Evolutionary conservation across 2,888 invertebrate genomes (phyloP).

Genomic region (Mythimna albipuncta): DNA sequence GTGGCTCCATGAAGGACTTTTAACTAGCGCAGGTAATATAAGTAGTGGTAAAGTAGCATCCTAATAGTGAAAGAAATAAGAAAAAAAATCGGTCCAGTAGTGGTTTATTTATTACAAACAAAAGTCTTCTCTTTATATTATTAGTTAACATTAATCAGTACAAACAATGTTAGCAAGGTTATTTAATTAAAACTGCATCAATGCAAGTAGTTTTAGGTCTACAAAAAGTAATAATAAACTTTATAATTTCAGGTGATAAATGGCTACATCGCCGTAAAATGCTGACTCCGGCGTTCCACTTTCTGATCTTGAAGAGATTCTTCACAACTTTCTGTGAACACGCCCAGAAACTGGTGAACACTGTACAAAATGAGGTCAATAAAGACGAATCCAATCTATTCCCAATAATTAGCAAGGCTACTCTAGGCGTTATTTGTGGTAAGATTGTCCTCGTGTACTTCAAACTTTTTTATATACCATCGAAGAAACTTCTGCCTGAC

Average conservation of each 20-base stretch:
- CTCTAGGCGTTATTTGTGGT: constrained; percentile 71
- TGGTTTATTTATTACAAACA: too few relatives aligned
- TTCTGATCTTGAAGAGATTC: constrained; percentile 81
- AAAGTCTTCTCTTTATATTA: too few relatives aligned
- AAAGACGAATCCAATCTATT: constrained; percentile 79
- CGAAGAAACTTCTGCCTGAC: too few relatives aligned
- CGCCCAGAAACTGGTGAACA: constrained; percentile 68
- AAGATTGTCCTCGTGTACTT: not conserved
- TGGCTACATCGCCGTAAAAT: constrained; percentile 84
- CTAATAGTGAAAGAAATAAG: too few relatives aligned
- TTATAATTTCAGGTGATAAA: constrained; percentile 73
- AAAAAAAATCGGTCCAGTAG: too few relatives aligned
- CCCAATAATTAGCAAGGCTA: constrained; percentile 82
- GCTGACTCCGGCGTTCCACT: constrained; percentile 86
- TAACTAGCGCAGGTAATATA: constrained; percentile 67
- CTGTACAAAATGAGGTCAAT: constrained; percentile 52
- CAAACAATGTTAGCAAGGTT: too few relatives aligned
- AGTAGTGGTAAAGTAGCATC: too few relatives aligned
- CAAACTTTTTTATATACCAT: too few relatives aligned
- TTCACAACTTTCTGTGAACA: constrained; percentile 76
- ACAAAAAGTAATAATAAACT: too few relatives aligned
- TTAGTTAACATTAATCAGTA: too few relatives aligned
- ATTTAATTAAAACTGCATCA: too few relatives aligned
- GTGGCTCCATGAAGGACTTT: constrained; percentile 82
- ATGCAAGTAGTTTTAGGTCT: too few relatives aligned